These are phyloP conservation scores for Mastomys natalensis DNA, from an alignment of 2,113 vertebrate genomes.

Conservation along the genomic window DNA sequence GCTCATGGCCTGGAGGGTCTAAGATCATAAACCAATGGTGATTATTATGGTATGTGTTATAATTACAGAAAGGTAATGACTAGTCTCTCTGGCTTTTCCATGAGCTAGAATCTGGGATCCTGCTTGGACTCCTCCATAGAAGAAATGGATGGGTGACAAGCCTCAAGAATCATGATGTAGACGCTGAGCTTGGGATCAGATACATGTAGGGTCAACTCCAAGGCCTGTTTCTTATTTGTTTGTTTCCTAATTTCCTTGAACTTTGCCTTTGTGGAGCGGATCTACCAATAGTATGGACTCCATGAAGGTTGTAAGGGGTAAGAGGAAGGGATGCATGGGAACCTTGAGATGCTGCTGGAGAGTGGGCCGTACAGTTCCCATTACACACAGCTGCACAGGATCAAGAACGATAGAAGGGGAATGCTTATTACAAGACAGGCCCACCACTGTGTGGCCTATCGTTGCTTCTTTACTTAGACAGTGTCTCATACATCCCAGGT, in stretches of 20 bases:
- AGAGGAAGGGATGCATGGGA: background rate
- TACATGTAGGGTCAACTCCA: background rate
- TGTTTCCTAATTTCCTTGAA: background rate
- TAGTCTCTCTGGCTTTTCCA: background rate
- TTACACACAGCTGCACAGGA: accelerated
- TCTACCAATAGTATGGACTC: background rate
- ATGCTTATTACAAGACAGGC: background rate
- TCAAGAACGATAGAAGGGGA: background rate
- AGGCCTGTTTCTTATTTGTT: background rate
- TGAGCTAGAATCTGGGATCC: background rate
- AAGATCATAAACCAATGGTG: background rate
- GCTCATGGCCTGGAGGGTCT: background rate
- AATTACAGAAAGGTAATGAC: background rate
- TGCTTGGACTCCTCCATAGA: background rate
- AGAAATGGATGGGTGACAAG: background rate
- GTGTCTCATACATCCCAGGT: background rate
- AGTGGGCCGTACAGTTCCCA: background rate
- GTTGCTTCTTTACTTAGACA: background rate
- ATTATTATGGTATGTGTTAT: background rate
- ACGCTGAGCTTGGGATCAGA: background rate
- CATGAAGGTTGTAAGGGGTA: background rate
- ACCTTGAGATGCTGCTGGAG: background rate
- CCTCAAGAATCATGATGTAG: background rate
- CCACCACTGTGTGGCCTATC: accelerated
- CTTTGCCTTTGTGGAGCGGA: background rate